Conservation (phyloP, 2,888 invertebrate species). For the Nomada hirtipes region DNA sequence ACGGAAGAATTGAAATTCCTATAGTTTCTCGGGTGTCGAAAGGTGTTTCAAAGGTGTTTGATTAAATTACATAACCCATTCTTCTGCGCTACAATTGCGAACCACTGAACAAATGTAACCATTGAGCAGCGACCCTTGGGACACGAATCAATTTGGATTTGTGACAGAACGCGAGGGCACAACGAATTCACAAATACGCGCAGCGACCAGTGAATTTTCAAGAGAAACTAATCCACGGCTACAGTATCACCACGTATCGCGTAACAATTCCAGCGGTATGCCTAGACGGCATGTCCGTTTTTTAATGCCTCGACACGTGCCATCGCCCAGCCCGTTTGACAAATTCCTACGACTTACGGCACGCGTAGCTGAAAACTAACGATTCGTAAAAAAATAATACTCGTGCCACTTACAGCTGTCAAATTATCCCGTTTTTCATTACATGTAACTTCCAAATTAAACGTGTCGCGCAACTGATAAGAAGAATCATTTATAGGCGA, state of each 20-base stretch:
- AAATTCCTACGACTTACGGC: not conserved
- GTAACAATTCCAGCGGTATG: not conserved
- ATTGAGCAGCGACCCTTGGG: not conserved
- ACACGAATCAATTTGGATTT: not conserved
- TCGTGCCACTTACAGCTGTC: not conserved
- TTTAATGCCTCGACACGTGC: not conserved
- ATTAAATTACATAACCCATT: slow-evolving; percentile 50
- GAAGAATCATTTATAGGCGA: not conserved
- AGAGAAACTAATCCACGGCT: not conserved
- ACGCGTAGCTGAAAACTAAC: not conserved
- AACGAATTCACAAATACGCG: not conserved
- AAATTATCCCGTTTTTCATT: not conserved
- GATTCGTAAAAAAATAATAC: not conserved
- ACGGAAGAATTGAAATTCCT: too few species aligned
- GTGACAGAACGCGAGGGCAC: too few species aligned
- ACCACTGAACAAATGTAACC: not conserved
- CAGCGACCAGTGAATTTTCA: not conserved
- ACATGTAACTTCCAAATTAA: not conserved
- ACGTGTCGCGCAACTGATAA: not conserved
- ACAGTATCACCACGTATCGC: slow-evolving; percentile 11
- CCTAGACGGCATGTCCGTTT: too few species aligned
- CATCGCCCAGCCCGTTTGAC: not conserved
- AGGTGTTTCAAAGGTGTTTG: not conserved
- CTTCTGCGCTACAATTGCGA: not conserved
- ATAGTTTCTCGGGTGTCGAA: too few species aligned